These are phyloP conservation scores for Excalfactoria chinensis DNA, from an alignment of 2,113 vertebrate species.

Conservation along the genomic window DNA sequence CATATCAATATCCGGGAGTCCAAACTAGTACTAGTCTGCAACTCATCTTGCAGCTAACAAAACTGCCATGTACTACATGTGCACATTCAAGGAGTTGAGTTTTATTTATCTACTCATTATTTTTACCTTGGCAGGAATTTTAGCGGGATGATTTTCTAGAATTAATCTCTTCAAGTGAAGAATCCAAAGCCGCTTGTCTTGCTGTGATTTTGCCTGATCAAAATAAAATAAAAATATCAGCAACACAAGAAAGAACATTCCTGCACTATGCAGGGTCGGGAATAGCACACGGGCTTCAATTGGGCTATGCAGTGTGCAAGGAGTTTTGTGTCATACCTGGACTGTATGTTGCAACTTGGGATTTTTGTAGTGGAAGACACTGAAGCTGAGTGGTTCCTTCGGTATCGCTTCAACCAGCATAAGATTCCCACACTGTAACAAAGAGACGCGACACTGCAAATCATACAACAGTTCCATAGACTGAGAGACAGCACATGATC, in stretches of 20 bases:
- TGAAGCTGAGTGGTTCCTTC: constrained; percentile 97
- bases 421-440: constrained; percentile 92
- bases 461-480: fast-evolving
- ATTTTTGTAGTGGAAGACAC: constrained; percentile 98
- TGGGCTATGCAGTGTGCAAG: background rate
- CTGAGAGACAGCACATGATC: background rate
- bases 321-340: constrained; percentile 83
- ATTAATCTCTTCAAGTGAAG: constrained; percentile 96
- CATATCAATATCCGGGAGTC: background rate
- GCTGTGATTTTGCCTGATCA: constrained; percentile 91
- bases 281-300: fast-evolving
- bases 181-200: constrained; percentile 97
- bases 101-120: background rate
- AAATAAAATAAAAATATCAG: background rate
- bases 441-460: background rate
- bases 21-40: background rate
- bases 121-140: constrained; percentile 97
- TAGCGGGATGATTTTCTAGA: constrained; percentile 97
- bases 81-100: background rate
- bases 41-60: background rate
- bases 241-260: background rate
- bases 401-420: constrained; percentile 99
- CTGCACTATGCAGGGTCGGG: background rate
- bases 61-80: background rate
- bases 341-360: constrained; percentile 98